Conservation (phyloP, 2,113 vertebrate genomes). For the Bufo bufo region DNA sequence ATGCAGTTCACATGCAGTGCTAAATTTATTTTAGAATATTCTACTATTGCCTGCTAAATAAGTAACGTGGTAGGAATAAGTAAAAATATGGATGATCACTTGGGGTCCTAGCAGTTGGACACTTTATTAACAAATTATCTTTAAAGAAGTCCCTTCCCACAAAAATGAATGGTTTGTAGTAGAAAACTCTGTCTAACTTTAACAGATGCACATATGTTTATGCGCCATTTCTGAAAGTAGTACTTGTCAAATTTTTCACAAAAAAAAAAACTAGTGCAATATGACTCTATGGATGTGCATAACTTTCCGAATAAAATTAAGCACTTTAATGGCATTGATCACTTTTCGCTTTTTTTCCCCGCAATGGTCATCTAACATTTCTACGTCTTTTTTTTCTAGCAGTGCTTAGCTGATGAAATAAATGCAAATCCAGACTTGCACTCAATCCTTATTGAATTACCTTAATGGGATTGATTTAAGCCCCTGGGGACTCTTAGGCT, state of each 20-base stretch:
- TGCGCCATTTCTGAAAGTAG: too few relatives aligned
- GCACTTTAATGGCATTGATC: not conserved
- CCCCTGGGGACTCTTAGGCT: conserved; percentile 49
- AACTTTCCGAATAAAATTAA: not conserved
- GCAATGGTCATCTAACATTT: conserved; percentile 43
- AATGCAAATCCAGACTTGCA: conserved; percentile 54
- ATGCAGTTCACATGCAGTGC: too few relatives aligned
- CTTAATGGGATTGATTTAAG: conserved; percentile 56
- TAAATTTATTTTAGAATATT: too few relatives aligned
- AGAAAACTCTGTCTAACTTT: too few relatives aligned
- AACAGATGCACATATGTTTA: too few relatives aligned
- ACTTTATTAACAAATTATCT: too few relatives aligned
- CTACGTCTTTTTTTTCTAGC: conserved; percentile 41
- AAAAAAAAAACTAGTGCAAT: not conserved
- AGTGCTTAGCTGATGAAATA: conserved; percentile 56
- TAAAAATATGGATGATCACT: too few relatives aligned
- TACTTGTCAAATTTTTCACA: not conserved
- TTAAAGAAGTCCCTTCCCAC: too few relatives aligned
- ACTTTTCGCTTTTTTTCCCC: not conserved
- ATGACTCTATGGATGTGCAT: not conserved
- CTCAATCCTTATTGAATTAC: conserved; percentile 57
- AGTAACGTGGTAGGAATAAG: too few relatives aligned
- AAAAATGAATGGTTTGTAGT: too few relatives aligned
- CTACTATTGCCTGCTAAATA: too few relatives aligned
- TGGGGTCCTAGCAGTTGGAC: too few relatives aligned